phyloP scores from a whole-genome alignment of 2,888 invertebrate species.

The Chesias legatella region DNA sequence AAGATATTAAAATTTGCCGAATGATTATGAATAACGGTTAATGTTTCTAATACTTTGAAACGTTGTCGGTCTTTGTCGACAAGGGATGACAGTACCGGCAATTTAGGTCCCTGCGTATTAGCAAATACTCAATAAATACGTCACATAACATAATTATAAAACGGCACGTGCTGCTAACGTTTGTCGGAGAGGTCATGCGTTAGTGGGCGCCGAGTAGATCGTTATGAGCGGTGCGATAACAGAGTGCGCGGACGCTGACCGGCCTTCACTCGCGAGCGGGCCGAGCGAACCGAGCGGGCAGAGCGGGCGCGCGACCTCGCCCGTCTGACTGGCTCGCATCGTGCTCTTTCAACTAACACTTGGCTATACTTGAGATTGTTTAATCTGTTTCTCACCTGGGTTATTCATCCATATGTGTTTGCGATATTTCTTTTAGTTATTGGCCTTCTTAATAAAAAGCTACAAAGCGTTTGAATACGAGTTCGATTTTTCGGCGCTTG shows the following conservation, averaged over 20 bases:
- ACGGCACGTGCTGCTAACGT: constrained; percentile 63
- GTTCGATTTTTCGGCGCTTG: no score
- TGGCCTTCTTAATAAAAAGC: no score
- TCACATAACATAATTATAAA: constrained; percentile 39
- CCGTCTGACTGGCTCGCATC: constrained; percentile 46
- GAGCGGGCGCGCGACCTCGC: constrained; percentile 50
- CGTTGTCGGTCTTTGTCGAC: no score
- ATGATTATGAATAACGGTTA: no score
- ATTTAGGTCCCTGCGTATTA: constrained; percentile 4
- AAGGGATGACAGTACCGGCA: neutral
- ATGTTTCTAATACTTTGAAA: no score
- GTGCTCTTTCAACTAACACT: neutral
- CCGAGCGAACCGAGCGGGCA: no score
- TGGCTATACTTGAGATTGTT: neutral
- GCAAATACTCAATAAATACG: constrained; percentile 17
- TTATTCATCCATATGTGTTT: no score
- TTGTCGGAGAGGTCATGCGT: constrained; percentile 32
- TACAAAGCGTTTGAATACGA: no score
- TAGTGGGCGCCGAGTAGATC: constrained; percentile 47
- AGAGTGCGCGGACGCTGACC: constrained; percentile 72
- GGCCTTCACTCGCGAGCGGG: constrained; percentile 62
- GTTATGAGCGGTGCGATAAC: constrained; percentile 69
- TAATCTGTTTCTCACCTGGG: no score
- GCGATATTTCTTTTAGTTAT: no score
- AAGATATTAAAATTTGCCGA: no score